phyloP scores from a whole-genome alignment of 92 coral and sea anemone species.

The Blastomussa wellsi region DNA sequence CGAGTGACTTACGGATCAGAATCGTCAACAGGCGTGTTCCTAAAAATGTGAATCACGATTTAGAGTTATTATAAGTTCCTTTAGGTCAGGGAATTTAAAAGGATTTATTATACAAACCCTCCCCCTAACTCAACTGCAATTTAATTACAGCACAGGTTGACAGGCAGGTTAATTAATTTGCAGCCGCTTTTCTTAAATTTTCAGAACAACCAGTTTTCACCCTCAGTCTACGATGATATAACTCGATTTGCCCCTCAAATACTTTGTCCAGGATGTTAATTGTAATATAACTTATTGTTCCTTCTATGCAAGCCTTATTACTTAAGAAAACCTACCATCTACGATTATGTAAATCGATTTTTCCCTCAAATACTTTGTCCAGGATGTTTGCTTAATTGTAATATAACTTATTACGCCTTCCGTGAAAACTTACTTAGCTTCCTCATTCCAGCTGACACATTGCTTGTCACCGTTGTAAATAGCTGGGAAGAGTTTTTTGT shows the following conservation, averaged over 20 bases:
- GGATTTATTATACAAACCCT: not conserved
- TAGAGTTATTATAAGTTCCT: not conserved
- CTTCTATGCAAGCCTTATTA: not conserved
- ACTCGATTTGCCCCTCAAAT: not conserved
- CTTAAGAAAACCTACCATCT: not conserved
- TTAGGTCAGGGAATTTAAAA: not conserved
- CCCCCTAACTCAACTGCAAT: not conserved
- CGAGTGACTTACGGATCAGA: conserved; percentile 30
- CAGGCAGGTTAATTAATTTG: no score
- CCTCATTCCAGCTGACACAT: conserved; percentile 86
- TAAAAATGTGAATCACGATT: conserved; percentile 14
- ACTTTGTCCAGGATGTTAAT: not conserved
- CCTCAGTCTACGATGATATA: not conserved
- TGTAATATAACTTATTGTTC: no score
- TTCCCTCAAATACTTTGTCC: not conserved
- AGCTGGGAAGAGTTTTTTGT: conserved; percentile 80
- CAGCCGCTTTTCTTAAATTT: no score
- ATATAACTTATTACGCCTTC: not conserved
- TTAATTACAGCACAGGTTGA: no score
- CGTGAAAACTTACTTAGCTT: conserved; percentile 58
- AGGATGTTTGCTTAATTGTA: not conserved
- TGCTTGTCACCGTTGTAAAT: conserved; percentile 73
- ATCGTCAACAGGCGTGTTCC: conserved; percentile 3
- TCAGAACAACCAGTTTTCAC: no score
- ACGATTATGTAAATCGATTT: not conserved